Percentiles rank a stretch among this genome's conserved stretches.
Conservation (phyloP, 2,888 invertebrate species). For the Escarpia spicata region DNA sequence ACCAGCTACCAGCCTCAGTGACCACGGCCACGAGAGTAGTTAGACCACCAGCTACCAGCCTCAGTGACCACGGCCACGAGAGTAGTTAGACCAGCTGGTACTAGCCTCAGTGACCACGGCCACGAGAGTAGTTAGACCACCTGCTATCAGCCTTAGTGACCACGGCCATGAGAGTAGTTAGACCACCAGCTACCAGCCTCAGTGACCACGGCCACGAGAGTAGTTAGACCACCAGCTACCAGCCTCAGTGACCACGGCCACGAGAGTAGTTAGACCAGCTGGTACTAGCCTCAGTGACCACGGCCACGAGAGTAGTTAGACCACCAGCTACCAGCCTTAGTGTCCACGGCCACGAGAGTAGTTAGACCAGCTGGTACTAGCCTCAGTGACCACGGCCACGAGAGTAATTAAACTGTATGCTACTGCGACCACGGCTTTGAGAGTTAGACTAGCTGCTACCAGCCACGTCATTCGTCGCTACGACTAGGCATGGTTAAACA, state of each 20-base stretch:
- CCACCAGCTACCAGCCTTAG: conserved; percentile 50
- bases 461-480: neutral
- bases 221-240: neutral
- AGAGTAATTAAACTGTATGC: no score
- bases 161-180: conserved; percentile 54
- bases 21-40: conserved; percentile 53
- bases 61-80: neutral
- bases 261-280: neutral
- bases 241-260: neutral
- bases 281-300: neutral
- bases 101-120: neutral
- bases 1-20: conserved; percentile 51
- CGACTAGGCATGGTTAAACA: neutral
- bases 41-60: neutral
- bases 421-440: no score
- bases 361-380: neutral
- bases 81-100: neutral
- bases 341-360: conserved; percentile 53
- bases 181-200: neutral
- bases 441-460: neutral
- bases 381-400: no score
- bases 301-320: conserved; percentile 24
- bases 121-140: neutral
- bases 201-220: neutral
- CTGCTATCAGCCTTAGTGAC: no score